Conservation (phyloP, 2,797 vertebrate species). For the Acestrorhynchus altus region DNA sequence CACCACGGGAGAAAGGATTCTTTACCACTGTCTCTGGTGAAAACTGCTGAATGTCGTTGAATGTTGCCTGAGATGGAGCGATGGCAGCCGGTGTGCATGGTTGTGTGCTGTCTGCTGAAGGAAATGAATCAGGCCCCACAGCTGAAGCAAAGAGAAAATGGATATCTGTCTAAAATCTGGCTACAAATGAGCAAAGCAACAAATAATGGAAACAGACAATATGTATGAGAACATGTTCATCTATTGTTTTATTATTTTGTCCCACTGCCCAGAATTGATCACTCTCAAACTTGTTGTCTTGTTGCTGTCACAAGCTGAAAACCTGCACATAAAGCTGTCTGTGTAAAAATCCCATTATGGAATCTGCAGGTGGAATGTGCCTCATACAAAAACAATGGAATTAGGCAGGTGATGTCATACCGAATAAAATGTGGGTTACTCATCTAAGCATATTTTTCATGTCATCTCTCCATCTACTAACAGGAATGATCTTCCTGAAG, state of each 20-base stretch:
- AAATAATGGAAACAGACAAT: conserved; percentile 19
- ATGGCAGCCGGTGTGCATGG: background rate
- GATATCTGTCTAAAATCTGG: conserved; percentile 51
- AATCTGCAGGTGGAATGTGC: conserved; percentile 30
- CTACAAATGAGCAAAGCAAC: conserved; percentile 16
- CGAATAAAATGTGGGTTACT: conserved; percentile 35
- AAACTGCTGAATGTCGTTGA: background rate
- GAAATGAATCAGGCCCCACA: conserved; percentile 21
- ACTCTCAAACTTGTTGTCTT: conserved; percentile 27
- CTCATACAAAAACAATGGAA: conserved; percentile 29
- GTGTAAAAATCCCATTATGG: conserved; percentile 30
- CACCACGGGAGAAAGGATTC: background rate
- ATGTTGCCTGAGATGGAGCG: background rate
- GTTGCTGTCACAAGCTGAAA: conserved; percentile 42
- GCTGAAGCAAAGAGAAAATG: conserved; percentile 41
- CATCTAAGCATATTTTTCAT: background rate
- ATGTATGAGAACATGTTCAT: background rate
- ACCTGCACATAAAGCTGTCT: conserved; percentile 20
- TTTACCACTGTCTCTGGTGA: background rate
- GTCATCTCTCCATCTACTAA: background rate
- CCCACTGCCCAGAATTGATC: conserved; percentile 41
- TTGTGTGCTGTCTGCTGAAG: conserved; percentile 24
- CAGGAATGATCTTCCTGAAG: conserved; percentile 8
- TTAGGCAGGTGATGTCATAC: conserved; percentile 41
- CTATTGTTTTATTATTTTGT: conserved; percentile 19